These are phyloP conservation scores for Eubucco bourcierii DNA, from an alignment of 2,113 vertebrate species.

Conservation along the genomic window DNA sequence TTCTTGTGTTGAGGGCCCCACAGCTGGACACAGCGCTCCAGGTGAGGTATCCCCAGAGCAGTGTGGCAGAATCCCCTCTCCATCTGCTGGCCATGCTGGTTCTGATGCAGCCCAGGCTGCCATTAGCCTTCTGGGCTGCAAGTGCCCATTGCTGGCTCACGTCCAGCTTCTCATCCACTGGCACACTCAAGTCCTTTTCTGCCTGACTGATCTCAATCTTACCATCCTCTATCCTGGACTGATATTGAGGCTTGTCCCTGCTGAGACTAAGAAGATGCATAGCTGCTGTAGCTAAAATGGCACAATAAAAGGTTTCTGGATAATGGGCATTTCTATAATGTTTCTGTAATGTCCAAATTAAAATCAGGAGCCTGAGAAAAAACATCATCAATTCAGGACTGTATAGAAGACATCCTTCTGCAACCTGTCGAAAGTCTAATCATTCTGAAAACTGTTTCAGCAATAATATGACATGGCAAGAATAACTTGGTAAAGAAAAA, in stretches of 20 bases:
- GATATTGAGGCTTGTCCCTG: background rate
- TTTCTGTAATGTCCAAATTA: constrained; percentile 49
- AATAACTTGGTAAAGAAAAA: constrained; percentile 51
- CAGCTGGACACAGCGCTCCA: no score
- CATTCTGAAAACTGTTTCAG: constrained; percentile 31
- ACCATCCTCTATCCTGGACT: no score
- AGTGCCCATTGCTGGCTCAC: no score
- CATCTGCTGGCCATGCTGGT: no score
- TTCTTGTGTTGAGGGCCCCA: no score
- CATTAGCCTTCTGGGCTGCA: no score
- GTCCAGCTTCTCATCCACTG: no score
- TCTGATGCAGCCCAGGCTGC: no score
- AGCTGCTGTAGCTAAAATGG: background rate
- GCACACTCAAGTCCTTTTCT: no score
- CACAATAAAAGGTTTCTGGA: background rate
- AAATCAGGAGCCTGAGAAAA: constrained; percentile 52
- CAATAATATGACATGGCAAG: constrained; percentile 43
- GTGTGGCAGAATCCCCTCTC: no score
- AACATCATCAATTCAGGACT: constrained; percentile 26
- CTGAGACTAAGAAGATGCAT: background rate
- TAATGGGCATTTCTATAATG: constrained; percentile 33
- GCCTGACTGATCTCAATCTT: no score
- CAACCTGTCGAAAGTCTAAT: constrained; percentile 20
- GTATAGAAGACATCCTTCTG: constrained; percentile 8
- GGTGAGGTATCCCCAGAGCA: no score